These are phyloP conservation scores for Macaca fascicularis DNA, from an alignment of 2,113 vertebrate genomes.

Conservation along the genomic window DNA sequence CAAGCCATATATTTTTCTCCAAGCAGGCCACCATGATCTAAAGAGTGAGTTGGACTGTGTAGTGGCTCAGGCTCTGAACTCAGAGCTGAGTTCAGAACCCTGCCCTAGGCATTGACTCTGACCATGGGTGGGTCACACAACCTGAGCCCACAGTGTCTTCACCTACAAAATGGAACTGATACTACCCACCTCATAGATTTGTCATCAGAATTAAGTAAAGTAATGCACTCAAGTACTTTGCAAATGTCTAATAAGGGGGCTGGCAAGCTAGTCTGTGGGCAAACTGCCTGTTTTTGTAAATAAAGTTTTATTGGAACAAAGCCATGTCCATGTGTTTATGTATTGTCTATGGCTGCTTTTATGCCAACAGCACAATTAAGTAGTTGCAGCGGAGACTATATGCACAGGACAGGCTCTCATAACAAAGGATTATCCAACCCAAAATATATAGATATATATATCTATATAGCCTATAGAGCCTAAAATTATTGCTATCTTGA, in stretches of 20 bases:
- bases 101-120: neutral
- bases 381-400: neutral
- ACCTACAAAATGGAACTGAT: neutral
- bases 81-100: neutral
- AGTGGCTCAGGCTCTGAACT: neutral
- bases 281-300: neutral
- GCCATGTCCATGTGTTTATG: neutral
- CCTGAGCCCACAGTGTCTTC: neutral
- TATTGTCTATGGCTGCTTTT: neutral
- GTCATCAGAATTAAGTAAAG: neutral
- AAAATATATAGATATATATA: too few species aligned
- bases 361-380: neutral
- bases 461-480: neutral
- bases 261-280: neutral
- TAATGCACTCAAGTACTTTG: neutral
- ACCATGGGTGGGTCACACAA: neutral
- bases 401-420: too few species aligned
- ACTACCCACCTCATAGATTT: neutral
- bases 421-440: too few species aligned
- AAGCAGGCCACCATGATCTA: neutral
- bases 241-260: neutral
- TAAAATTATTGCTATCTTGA: neutral
- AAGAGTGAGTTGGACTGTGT: neutral
- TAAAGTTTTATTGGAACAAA: neutral
- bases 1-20: neutral